These are phyloP conservation scores for Asarcornis scutulata DNA, from an alignment of 2,113 vertebrate genomes.

Conservation along the genomic window DNA sequence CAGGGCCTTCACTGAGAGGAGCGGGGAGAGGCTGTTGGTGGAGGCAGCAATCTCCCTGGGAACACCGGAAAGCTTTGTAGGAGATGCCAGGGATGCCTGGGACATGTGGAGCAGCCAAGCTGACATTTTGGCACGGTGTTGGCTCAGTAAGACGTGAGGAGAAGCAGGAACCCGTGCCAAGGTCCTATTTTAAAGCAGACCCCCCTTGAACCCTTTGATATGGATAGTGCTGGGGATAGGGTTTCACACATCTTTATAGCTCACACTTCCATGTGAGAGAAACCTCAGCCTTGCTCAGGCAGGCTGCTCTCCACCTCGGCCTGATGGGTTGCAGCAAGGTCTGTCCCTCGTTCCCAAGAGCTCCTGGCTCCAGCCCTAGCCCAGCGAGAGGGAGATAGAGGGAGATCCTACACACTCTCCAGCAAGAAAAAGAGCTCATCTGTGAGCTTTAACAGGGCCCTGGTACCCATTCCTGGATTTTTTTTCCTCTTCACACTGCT, in stretches of 20 bases:
- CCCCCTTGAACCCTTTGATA: constrained; percentile 36
- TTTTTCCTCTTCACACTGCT: background rate
- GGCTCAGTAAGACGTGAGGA: background rate
- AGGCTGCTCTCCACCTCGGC: background rate
- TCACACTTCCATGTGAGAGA: constrained; percentile 39
- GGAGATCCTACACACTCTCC: background rate
- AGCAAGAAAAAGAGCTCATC: background rate
- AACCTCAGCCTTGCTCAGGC: constrained; percentile 20
- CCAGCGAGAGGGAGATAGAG: background rate
- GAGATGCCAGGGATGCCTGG: constrained; percentile 8
- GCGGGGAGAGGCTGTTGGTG: background rate
- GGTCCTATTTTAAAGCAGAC: constrained; percentile 37
- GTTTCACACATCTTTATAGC: background rate
- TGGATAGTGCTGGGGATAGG: background rate
- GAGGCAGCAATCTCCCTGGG: background rate
- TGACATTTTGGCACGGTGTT: constrained; percentile 11
- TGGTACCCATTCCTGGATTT: background rate
- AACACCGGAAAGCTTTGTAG: constrained; percentile 46
- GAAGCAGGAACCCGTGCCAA: constrained; percentile 24
- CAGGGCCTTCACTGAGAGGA: background rate
- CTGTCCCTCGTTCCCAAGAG: background rate
- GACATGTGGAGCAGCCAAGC: constrained; percentile 27
- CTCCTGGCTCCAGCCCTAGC: background rate
- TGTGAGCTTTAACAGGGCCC: background rate
- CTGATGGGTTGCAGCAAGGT: background rate